These are phyloP conservation scores for Orthosia gracilis DNA, from an alignment of 2,888 invertebrate genomes.

Conservation along the genomic window DNA sequence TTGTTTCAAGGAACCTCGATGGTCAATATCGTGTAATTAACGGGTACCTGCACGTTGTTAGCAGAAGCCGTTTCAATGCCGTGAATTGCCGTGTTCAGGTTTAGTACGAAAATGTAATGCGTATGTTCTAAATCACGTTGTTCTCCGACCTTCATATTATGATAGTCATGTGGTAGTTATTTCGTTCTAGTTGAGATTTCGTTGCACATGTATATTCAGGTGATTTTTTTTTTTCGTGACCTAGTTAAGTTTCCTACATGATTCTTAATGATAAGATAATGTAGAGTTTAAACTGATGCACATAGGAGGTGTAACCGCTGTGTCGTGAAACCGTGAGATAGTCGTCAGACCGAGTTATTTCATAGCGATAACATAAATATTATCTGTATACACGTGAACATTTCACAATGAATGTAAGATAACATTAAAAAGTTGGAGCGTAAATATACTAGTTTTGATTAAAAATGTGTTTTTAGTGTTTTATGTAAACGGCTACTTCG, in stretches of 20 bases:
- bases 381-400: conserved; percentile 53
- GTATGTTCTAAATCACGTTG: conserved; percentile 40
- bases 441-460: conserved; percentile 23
- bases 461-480: conserved; percentile 19
- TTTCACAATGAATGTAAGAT: conserved; percentile 55
- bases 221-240: conserved; percentile 61
- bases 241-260: conserved; percentile 59
- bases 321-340: conserved; percentile 53
- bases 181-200: conserved; percentile 42
- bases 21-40: conserved; percentile 73
- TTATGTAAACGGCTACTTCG: conserved; percentile 9
- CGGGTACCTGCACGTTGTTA: conserved; percentile 44
- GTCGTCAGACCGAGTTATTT: conserved; percentile 42
- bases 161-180: conserved; percentile 36
- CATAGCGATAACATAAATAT: conserved; percentile 54
- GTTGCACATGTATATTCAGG: conserved; percentile 36
- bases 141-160: conserved; percentile 49
- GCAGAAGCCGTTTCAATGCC: conserved; percentile 43
- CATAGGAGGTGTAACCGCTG: conserved; percentile 40
- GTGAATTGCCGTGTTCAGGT: conserved; percentile 29
- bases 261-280: conserved; percentile 65
- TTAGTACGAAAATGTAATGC: conserved; percentile 38
- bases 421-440: conserved; percentile 34
- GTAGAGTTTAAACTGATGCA: conserved; percentile 37
- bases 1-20: conserved; percentile 75